Evolutionary conservation across 2,113 vertebrate genomes (phyloP).

Genomic region (Crotalus horridus): DNA sequence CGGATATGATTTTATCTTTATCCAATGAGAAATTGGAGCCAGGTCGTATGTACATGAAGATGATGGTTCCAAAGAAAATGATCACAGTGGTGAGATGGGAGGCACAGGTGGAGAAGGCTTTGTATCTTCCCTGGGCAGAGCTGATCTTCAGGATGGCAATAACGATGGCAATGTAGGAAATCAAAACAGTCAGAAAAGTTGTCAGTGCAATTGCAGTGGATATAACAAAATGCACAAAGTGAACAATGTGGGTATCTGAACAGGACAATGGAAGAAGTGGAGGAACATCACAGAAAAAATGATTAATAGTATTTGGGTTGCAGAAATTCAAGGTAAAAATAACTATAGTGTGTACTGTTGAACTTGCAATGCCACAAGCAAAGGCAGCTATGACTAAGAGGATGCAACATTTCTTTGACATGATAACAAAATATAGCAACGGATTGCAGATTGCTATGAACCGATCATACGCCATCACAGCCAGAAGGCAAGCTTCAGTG

Average conservation of each 20-base stretch:
- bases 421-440: background rate
- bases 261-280: background rate
- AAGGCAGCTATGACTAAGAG: background rate
- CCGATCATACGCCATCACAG: constrained; percentile 38
- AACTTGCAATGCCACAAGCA: background rate
- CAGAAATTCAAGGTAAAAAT: constrained; percentile 17
- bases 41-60: background rate
- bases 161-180: constrained; percentile 39
- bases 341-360: constrained; percentile 6
- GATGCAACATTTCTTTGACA: background rate
- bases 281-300: constrained; percentile 10
- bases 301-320: constrained; percentile 25
- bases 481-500: constrained; percentile 62
- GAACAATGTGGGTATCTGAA: background rate
- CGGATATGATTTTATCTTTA: constrained; percentile 32
- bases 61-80: background rate
- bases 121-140: background rate
- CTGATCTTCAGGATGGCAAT: constrained; percentile 14
- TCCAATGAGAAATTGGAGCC: background rate
- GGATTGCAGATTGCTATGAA: constrained; percentile 32
- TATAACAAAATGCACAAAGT: background rate
- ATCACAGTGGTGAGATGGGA: background rate
- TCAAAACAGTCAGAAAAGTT: background rate
- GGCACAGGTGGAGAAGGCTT: background rate
- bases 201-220: background rate